Base-by-base conservation (phyloP, 1,140 invertebrate species). In the Zaprionus vittiger region DNA sequence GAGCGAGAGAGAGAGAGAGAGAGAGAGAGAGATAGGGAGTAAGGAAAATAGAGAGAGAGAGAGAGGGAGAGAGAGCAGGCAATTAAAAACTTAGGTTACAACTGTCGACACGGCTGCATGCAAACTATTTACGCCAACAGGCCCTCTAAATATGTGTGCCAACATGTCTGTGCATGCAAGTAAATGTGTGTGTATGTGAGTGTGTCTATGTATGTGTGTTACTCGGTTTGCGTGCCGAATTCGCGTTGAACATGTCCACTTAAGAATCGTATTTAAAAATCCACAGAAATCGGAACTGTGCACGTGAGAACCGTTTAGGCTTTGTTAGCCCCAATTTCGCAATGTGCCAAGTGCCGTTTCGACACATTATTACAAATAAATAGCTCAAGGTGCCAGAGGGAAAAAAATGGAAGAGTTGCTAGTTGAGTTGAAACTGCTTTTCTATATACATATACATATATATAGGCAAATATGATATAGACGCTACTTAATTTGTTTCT, bases 11-110 rank as follows among this genome's bases (percentile, higher is more conserved):
- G 70, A n/a, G 31, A 44, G 34, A 9, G 72, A 28, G 80, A n/a
- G n/a, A 52, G 34, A 26, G 17, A 60, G 22, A 15, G 67, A 26
- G 74, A 44, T 64, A 26, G 22, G 37, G 26, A 14, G 69, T n/a
- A 70, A 68, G 60, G 55, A 11, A 31, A 12, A 47, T 5, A 37
- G 20, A 61, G 7, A 5, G 31, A 54, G 34, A 31, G 22, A 64
- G 22, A 26, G 66, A 24, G 65, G 44, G 70, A n/a, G 31, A 44
- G 34, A 9, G 72, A 28, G 80, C 66, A 61, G 68, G 84, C 83
- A 86, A 87, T 87, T 87, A 87, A 87, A 87, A 89, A 84, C 71
- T 71, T 67, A 75, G 84, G 81, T 87, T 89, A 79, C 62, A 77
- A 79, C 83, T 81, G 84, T 87, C 84, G 84, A 89, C 81, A 77